Conservation (phyloP, 1,140 invertebrate species). For the Lepidurus apus region DNA sequence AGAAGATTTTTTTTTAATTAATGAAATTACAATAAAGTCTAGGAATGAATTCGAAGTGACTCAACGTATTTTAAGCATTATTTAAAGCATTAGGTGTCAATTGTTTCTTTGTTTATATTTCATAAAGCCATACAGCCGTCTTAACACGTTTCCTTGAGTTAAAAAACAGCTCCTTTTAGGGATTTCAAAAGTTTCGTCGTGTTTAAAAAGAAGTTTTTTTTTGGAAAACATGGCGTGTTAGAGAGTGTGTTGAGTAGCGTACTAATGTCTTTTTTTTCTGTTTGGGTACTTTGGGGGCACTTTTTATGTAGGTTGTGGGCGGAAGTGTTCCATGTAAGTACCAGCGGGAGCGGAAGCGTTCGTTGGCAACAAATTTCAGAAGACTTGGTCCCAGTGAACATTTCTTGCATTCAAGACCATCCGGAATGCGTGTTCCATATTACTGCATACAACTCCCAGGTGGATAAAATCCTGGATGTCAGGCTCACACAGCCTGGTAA, state of each 20-base stretch:
- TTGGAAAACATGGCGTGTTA: background rate
- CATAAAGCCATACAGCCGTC: background rate
- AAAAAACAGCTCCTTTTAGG: background rate
- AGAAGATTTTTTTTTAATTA: no score
- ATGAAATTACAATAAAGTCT: no score
- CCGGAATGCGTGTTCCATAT: conserved; percentile 96
- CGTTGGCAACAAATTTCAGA: conserved; percentile 97
- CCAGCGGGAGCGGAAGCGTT: conserved; percentile 76
- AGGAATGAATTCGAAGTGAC: no score
- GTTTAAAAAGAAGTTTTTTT: background rate
- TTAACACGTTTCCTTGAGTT: background rate
- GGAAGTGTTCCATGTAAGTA: conserved; percentile 93
- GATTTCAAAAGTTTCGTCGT: no score
- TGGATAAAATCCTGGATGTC: conserved; percentile 95
- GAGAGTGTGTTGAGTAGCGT: background rate
- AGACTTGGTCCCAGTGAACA: conserved; percentile 94
- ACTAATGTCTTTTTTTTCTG: conserved; percentile 35
- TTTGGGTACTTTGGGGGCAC: background rate
- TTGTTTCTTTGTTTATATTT: background rate
- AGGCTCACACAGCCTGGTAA: conserved; percentile 92
- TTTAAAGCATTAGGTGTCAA: background rate
- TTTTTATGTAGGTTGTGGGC: conserved; percentile 78
- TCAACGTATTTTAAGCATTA: no score
- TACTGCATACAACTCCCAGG: conserved; percentile 96
- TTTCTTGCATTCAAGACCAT: conserved; percentile 85